Base-by-base conservation (phyloP, 2,888 invertebrate species). In the Sabellastarte sp. region DNA sequence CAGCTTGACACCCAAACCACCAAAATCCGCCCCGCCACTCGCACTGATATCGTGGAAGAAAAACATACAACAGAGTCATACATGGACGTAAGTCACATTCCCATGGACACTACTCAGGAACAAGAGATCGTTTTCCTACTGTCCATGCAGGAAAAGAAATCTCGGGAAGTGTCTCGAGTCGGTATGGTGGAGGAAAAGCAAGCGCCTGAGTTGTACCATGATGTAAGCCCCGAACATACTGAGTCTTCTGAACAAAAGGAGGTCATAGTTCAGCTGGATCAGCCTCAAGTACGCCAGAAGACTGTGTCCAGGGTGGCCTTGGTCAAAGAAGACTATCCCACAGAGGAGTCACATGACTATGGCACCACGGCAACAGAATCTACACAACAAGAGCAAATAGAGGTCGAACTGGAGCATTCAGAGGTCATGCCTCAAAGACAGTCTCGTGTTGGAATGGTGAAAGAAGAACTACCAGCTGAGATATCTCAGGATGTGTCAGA, bases 111-210 rank as follows among this genome's bases (percentile, higher is more conserved):
- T n/a, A 59, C 52, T 26, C 50, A 59, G 29, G 57, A 59, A 10
- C 33, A 63, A 50, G 67, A 67, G 50, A 60, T 66, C 26, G 29
- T 41, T 15, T 53, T 66, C 41, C 61, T 66, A 20, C 53, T 67
- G 1, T 32, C 33, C 26, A 33, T 50, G 31, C 58, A 64, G 0
- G 29, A 33, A 2, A 20, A 20, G 10, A 32, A 50, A 41, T 41
- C 41, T 20, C 41, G 41, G 10, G 55, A 58, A 0, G 66, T 61
- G 29, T 59, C 50, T 5, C 60, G 57, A 2, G 69, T 67, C n/a
- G 62, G 57, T n/a, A 30, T 66, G 29, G 61, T 61, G 3, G 60
- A 59, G 20, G 70, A 70, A 31, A 33, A 61, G 20, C 66, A 63
- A 55, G 61, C 67, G 15, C 61, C 57, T 32, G 72, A 71, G 2